phyloP scores from a whole-genome alignment of 2,888 invertebrate species.

The Eupithecia pulchellata region DNA sequence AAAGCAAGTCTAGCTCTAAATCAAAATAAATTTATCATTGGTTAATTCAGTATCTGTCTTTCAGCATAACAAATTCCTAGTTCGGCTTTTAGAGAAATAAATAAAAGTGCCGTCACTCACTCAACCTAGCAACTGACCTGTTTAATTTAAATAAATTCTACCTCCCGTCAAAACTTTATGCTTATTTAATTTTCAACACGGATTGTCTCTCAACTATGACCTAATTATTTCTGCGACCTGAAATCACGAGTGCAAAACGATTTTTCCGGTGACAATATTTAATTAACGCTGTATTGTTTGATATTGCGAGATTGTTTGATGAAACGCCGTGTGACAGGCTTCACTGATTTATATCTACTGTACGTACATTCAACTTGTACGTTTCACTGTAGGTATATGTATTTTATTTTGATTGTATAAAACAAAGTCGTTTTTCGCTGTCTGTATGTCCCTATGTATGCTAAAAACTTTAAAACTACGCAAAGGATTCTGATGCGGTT shows the following conservation, averaged over 20 bases:
- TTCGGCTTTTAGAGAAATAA: not conserved
- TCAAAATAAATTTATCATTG: not conserved
- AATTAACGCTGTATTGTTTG: conserved; percentile 34
- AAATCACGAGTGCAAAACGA: conserved; percentile 27
- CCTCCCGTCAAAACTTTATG: conserved; percentile 10
- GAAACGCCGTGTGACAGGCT: conserved; percentile 5
- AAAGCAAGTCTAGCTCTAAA: too few relatives aligned
- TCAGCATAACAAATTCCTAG: not conserved
- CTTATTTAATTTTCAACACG: conserved; percentile 15
- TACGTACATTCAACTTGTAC: not conserved
- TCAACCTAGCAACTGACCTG: conserved; percentile 8
- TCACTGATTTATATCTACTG: not conserved
- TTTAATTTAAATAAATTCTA: conserved; percentile 6
- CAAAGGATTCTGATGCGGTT: too few relatives aligned
- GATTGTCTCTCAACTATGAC: conserved; percentile 23
- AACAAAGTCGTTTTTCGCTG: too few relatives aligned
- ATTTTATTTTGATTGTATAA: not conserved
- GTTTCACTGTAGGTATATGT: not conserved
- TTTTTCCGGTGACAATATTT: conserved; percentile 33
- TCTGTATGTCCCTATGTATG: too few relatives aligned
- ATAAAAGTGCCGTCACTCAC: not conserved
- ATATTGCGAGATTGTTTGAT: conserved; percentile 29
- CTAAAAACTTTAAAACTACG: too few relatives aligned
- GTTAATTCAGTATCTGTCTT: not conserved
- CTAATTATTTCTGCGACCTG: conserved; percentile 23